phyloP scores from a whole-genome alignment of 2,113 vertebrate genomes.

The Bostrychus sinensis region DNA sequence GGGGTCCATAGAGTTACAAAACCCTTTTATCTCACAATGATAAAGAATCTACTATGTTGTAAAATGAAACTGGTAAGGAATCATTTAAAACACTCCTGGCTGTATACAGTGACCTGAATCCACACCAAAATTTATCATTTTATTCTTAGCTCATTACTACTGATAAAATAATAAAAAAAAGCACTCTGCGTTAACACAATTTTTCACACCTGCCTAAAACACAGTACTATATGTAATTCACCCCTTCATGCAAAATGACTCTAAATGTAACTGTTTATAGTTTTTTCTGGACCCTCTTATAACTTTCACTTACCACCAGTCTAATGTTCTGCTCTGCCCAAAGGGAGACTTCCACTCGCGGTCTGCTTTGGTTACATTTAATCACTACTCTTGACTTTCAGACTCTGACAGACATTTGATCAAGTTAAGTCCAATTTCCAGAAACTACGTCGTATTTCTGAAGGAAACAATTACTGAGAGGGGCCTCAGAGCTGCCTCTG shows the following conservation, averaged over 20 bases:
- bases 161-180: too few relatives aligned
- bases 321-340: not conserved
- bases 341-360: conserved; percentile 19
- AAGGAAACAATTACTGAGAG: conserved; percentile 26
- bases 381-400: conserved; percentile 42
- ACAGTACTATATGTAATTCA: conserved; percentile 27
- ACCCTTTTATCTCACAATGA: too few relatives aligned
- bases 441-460: conserved; percentile 32
- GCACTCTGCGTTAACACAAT: too few relatives aligned
- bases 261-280: conserved; percentile 25
- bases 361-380: conserved; percentile 46
- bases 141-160: too few relatives aligned
- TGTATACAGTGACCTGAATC: too few relatives aligned
- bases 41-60: too few relatives aligned
- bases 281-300: not conserved
- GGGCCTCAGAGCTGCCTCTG: conserved; percentile 7
- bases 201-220: not conserved
- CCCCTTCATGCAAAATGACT: conserved; percentile 9
- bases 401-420: conserved; percentile 32
- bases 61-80: too few relatives aligned
- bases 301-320: conserved; percentile 1
- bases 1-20: too few relatives aligned
- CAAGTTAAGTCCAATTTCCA: conserved; percentile 46
- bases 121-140: too few relatives aligned
- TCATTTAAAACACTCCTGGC: too few relatives aligned